A percentile compares a stretch with the other conserved stretches of the same genome.
Conservation (phyloP, 2,888 invertebrate genomes). For the Chrysomela aeneicollis region DNA sequence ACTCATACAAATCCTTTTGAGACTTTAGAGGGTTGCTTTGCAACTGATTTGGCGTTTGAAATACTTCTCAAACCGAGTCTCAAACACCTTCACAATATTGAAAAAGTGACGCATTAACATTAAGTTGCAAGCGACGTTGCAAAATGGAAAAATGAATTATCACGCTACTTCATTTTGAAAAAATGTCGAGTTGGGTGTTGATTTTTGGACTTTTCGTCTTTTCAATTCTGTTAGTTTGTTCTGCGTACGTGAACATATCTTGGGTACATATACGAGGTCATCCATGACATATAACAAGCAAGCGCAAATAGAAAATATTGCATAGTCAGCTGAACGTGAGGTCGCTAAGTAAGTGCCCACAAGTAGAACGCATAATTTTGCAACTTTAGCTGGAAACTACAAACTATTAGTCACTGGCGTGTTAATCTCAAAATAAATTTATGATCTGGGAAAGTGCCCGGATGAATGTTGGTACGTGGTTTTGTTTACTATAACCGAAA, state of each 20-base stretch:
- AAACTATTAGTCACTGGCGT: constrained; percentile 28
- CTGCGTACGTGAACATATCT: constrained; percentile 30
- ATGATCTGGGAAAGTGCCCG: constrained; percentile 23
- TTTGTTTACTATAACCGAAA: constrained; percentile 31
- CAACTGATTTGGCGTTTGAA: too few relatives aligned
- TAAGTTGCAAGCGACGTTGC: too few relatives aligned
- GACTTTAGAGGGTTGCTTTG: too few relatives aligned
- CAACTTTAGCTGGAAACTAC: constrained; percentile 29
- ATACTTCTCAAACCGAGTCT: too few relatives aligned
- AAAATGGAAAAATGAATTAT: too few relatives aligned
- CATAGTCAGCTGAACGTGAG: constrained; percentile 40
- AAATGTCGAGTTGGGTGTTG: too few relatives aligned
- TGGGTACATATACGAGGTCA: constrained; percentile 31
- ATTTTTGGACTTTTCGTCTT: too few relatives aligned
- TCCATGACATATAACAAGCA: constrained; percentile 36
- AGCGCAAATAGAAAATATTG: constrained; percentile 37
- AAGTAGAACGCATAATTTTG: constrained; percentile 37
- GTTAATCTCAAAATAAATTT: constrained; percentile 27
- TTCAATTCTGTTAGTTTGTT: constrained; percentile 17
- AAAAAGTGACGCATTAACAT: too few relatives aligned
- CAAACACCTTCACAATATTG: too few relatives aligned
- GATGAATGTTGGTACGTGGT: constrained; percentile 20
- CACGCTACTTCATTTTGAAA: too few relatives aligned
- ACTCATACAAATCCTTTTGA: too few relatives aligned
- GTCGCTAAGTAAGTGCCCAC: constrained; percentile 34